Conservation (phyloP, 2,113 vertebrate genomes). For the Hippocampus barbouri region DNA sequence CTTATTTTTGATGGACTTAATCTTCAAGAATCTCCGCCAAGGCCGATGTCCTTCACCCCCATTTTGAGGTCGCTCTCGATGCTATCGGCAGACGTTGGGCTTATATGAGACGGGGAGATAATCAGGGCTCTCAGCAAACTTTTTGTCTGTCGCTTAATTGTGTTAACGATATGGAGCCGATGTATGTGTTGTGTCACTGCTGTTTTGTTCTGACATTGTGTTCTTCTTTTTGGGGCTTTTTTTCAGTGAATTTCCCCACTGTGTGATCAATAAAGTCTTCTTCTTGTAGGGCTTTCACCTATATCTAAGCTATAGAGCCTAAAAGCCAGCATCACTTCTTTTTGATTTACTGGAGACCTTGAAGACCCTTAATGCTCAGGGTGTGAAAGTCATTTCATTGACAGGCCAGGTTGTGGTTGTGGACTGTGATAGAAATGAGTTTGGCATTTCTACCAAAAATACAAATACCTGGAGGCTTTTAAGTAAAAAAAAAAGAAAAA, state of each 20-base stretch:
- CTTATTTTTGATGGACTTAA: slow-evolving; percentile 11
- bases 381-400: too few species aligned
- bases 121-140: slow-evolving; percentile 57
- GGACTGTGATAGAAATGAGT: too few species aligned
- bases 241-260: not conserved
- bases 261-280: not conserved
- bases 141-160: slow-evolving; percentile 55
- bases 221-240: not conserved
- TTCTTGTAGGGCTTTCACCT: not conserved
- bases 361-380: too few species aligned
- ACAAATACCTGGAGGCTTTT: not conserved
- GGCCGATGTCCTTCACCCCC: slow-evolving; percentile 55
- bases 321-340: too few species aligned
- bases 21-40: slow-evolving; percentile 46
- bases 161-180: slow-evolving; percentile 68
- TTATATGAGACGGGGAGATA: slow-evolving; percentile 70
- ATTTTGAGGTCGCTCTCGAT: slow-evolving; percentile 63
- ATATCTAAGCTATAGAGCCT: too few species aligned
- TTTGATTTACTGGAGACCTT: too few species aligned
- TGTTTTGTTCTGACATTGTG: slow-evolving; percentile 57
- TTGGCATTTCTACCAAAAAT: too few species aligned
- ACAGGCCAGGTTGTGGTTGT: too few species aligned
- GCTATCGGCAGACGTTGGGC: slow-evolving; percentile 47
- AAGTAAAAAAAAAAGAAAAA: not conserved
- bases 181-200: slow-evolving; percentile 48